Percentiles rank a stretch among this genome's conserved stretches.
Evolutionary conservation across 2,113 vertebrate genomes (phyloP).

Genomic region (Stictonetta naevosa): DNA sequence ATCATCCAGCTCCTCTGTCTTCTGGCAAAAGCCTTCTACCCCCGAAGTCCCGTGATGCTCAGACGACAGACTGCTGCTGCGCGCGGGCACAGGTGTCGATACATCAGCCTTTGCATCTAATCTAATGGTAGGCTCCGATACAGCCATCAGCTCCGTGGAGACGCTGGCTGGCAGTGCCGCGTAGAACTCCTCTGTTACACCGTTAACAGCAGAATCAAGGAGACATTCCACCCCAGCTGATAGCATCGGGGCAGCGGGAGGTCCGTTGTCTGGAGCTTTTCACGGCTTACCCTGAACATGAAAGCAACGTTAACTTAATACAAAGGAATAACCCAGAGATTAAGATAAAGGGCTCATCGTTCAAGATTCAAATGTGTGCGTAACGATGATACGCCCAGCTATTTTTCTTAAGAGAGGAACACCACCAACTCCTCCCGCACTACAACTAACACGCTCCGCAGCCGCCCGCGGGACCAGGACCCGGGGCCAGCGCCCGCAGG

Average conservation of each 20-base stretch:
- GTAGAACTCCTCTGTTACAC: conserved; percentile 47
- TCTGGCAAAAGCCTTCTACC: background rate
- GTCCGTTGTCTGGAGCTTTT: conserved; percentile 3
- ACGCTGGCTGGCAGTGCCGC: conserved; percentile 37
- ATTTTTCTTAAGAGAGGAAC: background rate
- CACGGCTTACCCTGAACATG: conserved; percentile 55
- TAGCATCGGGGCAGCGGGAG: conserved; percentile 70
- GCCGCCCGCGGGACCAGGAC: too few species aligned
- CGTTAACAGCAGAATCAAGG: conserved; percentile 53
- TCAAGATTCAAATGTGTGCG: background rate
- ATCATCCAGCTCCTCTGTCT: background rate
- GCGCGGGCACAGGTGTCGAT: background rate
- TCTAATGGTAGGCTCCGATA: background rate
- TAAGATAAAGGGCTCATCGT: background rate
- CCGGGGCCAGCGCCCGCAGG: too few species aligned
- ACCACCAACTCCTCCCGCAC: too few species aligned
- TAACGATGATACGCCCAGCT: background rate
- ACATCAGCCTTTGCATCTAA: conserved; percentile 22
- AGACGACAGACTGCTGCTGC: background rate
- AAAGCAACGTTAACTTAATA: background rate
- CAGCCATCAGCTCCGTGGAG: conserved; percentile 43
- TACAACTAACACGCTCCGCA: too few species aligned
- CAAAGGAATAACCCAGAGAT: fast-evolving
- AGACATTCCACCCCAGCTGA: conserved; percentile 64
- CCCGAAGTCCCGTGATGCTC: background rate